phyloP scores from a whole-genome alignment of 30 jellyfish, hydroid and myxozoan genomes.

The Turritopsis dohrnii region DNA sequence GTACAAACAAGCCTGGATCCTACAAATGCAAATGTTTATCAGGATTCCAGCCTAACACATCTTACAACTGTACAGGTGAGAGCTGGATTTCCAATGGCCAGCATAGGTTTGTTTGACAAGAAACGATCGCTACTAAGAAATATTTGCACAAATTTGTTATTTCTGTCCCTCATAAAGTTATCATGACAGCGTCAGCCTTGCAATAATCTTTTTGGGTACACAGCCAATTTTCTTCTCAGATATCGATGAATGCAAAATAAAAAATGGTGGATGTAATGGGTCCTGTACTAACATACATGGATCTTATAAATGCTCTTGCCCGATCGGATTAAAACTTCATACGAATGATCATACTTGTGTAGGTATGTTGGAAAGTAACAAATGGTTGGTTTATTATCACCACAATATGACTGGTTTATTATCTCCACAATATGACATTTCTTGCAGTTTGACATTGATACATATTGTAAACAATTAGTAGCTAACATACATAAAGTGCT shows the following conservation, averaged over 20 bases:
- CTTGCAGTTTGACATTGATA: too few species aligned
- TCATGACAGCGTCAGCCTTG: too few species aligned
- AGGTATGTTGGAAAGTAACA: background rate
- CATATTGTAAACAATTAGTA: too few species aligned
- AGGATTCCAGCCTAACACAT: conserved; percentile 10
- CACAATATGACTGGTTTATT: background rate
- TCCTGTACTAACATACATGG: conserved; percentile 11
- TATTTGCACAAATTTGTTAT: too few species aligned
- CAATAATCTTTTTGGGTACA: too few species aligned
- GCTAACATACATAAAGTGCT: too few species aligned
- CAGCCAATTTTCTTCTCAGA: background rate
- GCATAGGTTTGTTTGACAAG: too few species aligned
- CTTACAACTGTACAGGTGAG: background rate
- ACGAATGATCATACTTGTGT: background rate
- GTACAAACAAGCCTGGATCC: conserved; percentile 45
- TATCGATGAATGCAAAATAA: conserved; percentile 10
- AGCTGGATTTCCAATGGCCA: too few species aligned
- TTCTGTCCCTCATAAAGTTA: too few species aligned
- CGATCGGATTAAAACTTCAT: background rate
- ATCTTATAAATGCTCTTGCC: conserved; percentile 19
- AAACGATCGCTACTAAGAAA: too few species aligned
- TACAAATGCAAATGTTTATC: conserved; percentile 40
- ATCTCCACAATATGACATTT: too few species aligned
- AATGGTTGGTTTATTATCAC: background rate
- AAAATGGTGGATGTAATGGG: conserved; percentile 1